Percentiles rank a stretch among this genome's conserved stretches.
These are phyloP conservation scores for Aulostomus chinensis DNA, from an alignment of 2,797 vertebrate genomes.

Conservation along the genomic window DNA sequence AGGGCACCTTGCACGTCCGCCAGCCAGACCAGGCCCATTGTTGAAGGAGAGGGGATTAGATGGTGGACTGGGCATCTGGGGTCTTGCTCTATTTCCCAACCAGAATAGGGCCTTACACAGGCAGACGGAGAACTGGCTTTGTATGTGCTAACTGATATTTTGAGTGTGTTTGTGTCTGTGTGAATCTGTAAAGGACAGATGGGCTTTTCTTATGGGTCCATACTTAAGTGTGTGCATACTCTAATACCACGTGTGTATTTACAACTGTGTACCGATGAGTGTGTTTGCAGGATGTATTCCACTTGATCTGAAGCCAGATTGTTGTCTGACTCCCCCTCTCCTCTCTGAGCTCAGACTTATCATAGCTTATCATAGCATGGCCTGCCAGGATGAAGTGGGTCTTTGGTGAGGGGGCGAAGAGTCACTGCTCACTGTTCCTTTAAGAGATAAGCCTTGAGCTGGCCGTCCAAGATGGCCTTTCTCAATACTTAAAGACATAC, in stretches of 20 bases:
- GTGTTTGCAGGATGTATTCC: conserved; percentile 28
- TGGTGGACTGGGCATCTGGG: conserved; percentile 31
- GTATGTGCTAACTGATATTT: conserved; percentile 19
- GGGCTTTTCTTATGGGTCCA: neutral
- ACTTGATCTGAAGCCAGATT: conserved; percentile 40
- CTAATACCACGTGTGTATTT: neutral
- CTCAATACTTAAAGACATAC: conserved; percentile 6
- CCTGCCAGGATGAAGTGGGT: conserved; percentile 42
- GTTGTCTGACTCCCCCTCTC: conserved; percentile 21
- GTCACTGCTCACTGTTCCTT: conserved; percentile 41
- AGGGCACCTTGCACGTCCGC: conserved; percentile 21
- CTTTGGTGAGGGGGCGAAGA: conserved; percentile 1
- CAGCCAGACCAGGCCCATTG: conserved; percentile 55
- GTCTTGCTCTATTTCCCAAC: conserved; percentile 53
- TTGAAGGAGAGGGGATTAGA: conserved; percentile 61
- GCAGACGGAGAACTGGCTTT: conserved; percentile 15
- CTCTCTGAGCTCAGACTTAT: conserved; percentile 39
- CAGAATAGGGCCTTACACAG: conserved; percentile 20
- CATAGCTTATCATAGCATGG: conserved; percentile 29
- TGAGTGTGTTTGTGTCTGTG: neutral
- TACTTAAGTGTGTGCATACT: too few species aligned
- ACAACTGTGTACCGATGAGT: neutral
- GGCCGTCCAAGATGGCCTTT: conserved; percentile 1
- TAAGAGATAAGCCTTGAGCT: conserved; percentile 44
- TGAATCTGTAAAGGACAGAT: neutral